phyloP scores from a whole-genome alignment of 2,888 invertebrate genomes.

The Diarsia mendica region DNA sequence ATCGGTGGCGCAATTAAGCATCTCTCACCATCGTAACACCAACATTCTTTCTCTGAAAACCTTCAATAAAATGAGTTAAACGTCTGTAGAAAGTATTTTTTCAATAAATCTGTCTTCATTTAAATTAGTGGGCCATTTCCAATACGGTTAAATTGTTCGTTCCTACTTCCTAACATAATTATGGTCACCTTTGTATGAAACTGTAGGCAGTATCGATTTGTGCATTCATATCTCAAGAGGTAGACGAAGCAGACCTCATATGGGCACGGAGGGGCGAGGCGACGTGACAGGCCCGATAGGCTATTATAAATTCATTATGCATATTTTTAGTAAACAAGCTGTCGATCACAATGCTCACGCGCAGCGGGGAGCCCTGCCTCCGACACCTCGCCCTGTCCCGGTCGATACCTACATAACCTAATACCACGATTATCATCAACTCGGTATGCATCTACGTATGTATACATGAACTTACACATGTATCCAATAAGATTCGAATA shows the following conservation, averaged over 20 bases:
- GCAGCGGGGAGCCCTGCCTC: slow-evolving; percentile 86
- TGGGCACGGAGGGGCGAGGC: slow-evolving; percentile 73
- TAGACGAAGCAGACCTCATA: slow-evolving; percentile 70
- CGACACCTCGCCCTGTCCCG: slow-evolving; percentile 81
- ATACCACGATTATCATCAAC: slow-evolving; percentile 79
- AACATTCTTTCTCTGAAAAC: slow-evolving; percentile 74
- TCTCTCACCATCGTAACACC: slow-evolving; percentile 77
- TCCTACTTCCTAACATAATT: slow-evolving; percentile 9
- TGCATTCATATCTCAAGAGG: slow-evolving; percentile 66
- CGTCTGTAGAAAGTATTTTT: slow-evolving; percentile 18
- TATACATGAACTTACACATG: slow-evolving; percentile 52
- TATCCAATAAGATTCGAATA: slow-evolving; percentile 70
- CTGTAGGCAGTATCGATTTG: slow-evolving; percentile 37
- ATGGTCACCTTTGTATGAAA: slow-evolving; percentile 21
- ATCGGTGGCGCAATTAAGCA: slow-evolving; percentile 87
- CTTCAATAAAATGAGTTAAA: slow-evolving; percentile 39
- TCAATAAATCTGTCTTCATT: slow-evolving; percentile 28
- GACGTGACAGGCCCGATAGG: slow-evolving; percentile 79
- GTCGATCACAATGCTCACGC: slow-evolving; percentile 89
- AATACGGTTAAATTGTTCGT: slow-evolving; percentile 11
- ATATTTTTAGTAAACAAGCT: slow-evolving; percentile 91
- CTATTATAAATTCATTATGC: slow-evolving; percentile 90
- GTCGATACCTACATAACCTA: slow-evolving; percentile 78
- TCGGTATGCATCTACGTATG: slow-evolving; percentile 68
- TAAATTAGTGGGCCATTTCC: slow-evolving; percentile 5